Base-by-base conservation (phyloP, 2,113 vertebrate genomes). In the Nannospalax galili region DNA sequence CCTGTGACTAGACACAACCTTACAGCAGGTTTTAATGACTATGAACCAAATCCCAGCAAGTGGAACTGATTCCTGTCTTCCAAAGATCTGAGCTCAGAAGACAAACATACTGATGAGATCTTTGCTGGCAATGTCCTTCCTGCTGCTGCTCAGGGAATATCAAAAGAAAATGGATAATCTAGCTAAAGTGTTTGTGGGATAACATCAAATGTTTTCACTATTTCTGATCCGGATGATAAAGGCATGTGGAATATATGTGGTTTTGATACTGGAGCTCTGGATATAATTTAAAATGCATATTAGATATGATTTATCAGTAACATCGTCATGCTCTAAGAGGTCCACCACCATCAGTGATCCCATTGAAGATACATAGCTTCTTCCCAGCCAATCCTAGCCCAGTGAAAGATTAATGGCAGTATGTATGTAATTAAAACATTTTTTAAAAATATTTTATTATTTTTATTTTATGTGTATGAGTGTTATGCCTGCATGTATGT, bases 221-320 rank as follows among this genome's bases (percentile, higher is more conserved):
- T 99, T 0, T 97, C 98, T 11, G 99, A 99, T 95, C 98, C 98
- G 0, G 99, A 99, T 67, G 99, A 99, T 93, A 97, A 98, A 95
- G 99, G 99, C 96, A 98, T 99, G 98, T 95, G 99, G 97, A 99
- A 98, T 97, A 97, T 99, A 96, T 99, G 98, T 45, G 99, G 99
- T 94, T 99, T 99, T 78, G 99, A 99, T 84, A 95, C 98, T 0
- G 99, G 99, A 95, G 98, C 99, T 75, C 90, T 99, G 90, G 98
- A 98, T 60, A 98, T 99, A 86, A 99, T 99, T 94, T 98, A 97
- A 89, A 99, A 99, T 98, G 99, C 62, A 95, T 98, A 52, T 98
- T 98, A 98, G 99, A 99, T 98, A 96, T 99, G 73, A 99, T 99
- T 97, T 99, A 99, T 95, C 80, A 4, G 15, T 93, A 94, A 96